Evolutionary conservation across 2,113 vertebrate species (phyloP), one percentile per base, ranked within the genome.

Genomic region (Salvelinus fontinalis): DNA sequence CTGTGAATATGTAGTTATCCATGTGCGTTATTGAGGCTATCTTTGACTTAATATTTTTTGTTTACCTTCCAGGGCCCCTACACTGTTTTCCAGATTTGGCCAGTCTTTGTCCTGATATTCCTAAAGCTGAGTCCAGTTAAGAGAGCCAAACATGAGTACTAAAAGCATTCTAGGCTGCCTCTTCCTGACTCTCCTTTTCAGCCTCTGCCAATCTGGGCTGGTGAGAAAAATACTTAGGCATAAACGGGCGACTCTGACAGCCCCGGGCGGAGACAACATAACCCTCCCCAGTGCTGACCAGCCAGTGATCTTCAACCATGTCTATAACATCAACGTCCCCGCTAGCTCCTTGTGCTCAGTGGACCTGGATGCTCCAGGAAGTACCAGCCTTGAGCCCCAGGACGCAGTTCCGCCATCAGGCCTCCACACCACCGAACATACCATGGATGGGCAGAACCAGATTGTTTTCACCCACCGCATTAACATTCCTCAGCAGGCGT

Each of bases 391-490:
- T 51, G 90, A 83, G 3, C 68, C 91, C 0, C 86, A 87, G 12
- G 84, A 90, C 1, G 60, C 65, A 5, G 49, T 79, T 0, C 22
- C 81, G 0, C 89, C 94, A 5, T 78, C 94, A 0, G 78, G 89
- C 1, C 89, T 90, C 65, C 92, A 91, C 5, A 73, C 90, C 16
- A 92, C 94, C 5, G 96, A 97, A 75, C 95, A 95, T 79, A 95
- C 94, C 0, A 8, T 95, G 5, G 87, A 96, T 0, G 92, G 90
- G 31, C 95, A 93, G 57, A 98, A 97, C 90, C 97, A 99, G 91
- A 98, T 99, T 0, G 88, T 99, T 83, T 99, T 99, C 91, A 99
- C 97, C 0, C 97, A 99, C 70, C 96, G 95, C 51, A 99, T 99
- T 86, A 97, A 97, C 85, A 96, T 99, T 75, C 97, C 97, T 2